These are phyloP conservation scores for Radopholus similis DNA, from an alignment of 1,140 invertebrate species.

Conservation along the genomic window DNA sequence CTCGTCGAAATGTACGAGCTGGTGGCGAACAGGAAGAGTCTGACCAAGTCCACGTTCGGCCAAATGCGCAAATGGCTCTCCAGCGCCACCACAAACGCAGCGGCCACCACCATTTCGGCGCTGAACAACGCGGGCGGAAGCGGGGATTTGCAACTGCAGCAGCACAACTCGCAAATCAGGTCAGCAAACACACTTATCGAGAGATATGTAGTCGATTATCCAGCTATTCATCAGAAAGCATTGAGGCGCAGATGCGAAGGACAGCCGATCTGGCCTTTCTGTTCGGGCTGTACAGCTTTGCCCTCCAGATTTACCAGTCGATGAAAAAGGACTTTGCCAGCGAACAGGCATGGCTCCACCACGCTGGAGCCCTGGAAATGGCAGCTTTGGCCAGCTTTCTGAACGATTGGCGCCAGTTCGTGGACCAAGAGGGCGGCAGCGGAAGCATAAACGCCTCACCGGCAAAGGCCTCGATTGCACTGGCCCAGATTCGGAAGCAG, in stretches of 20 bases:
- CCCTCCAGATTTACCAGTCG: constrained; percentile 87
- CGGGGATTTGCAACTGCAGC: neutral
- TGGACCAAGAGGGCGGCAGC: neutral
- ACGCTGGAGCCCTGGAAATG: constrained; percentile 57
- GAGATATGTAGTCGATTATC: constrained; percentile 18
- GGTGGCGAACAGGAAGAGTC: constrained; percentile 26
- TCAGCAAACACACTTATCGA: constrained; percentile 3
- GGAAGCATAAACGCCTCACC: too few relatives aligned
- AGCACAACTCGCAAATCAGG: constrained; percentile 4
- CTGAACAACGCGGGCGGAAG: neutral
- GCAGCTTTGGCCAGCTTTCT: constrained; percentile 39
- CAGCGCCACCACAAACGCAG: constrained; percentile 24
- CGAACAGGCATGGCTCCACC: constrained; percentile 79
- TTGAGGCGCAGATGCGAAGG: constrained; percentile 84
- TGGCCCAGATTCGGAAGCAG: constrained; percentile 26
- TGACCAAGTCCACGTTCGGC: constrained; percentile 37
- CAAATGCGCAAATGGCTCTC: constrained; percentile 39
- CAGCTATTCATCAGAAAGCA: constrained; percentile 70
- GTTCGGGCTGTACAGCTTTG: constrained; percentile 85
- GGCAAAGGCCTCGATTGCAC: constrained; percentile 8
- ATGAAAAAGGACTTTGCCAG: constrained; percentile 91
- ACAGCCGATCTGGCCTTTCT: constrained; percentile 91
- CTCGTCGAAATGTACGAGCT: constrained; percentile 24
- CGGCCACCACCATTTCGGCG: neutral
- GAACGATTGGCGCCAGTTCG: constrained; percentile 8